A percentile compares a stretch with the other conserved stretches of the same genome.
These are phyloP conservation scores for Aspidapion aeneum DNA, from an alignment of 2,888 invertebrate genomes.

Conservation along the genomic window DNA sequence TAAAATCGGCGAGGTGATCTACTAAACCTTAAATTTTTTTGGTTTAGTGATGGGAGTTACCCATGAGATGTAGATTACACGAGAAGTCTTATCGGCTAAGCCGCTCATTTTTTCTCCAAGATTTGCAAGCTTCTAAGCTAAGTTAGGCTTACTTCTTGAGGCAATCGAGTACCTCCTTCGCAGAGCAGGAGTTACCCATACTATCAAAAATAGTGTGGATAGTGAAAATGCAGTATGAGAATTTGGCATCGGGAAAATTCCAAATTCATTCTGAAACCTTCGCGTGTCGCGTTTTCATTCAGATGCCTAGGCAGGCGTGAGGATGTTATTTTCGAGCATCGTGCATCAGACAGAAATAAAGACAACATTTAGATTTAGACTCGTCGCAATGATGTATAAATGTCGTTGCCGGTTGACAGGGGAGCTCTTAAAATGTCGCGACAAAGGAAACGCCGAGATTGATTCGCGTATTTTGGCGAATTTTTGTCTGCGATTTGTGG, in stretches of 20 bases:
- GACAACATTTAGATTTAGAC: background rate
- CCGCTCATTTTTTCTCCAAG: too few species aligned
- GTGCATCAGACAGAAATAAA: background rate
- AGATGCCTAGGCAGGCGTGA: background rate
- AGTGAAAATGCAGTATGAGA: too few species aligned
- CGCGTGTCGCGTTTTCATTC: background rate
- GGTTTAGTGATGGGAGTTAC: too few species aligned
- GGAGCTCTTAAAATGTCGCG: background rate
- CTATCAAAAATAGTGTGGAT: too few species aligned
- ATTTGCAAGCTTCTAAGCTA: too few species aligned
- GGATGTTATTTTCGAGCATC: background rate
- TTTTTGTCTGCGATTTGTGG: background rate
- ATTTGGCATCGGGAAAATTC: background rate
- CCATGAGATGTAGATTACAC: too few species aligned
- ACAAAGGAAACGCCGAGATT: background rate
- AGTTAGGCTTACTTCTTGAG: too few species aligned
- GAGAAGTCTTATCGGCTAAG: too few species aligned
- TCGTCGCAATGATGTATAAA: background rate
- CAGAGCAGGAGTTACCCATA: too few species aligned
- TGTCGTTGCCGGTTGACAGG: background rate
- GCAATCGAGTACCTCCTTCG: too few species aligned
- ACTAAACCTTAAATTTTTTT: too few species aligned
- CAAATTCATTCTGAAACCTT: background rate
- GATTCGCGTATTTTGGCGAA: background rate
- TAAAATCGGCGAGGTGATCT: too few species aligned